Percentiles rank a stretch among this genome's conserved stretches.
phyloP scores from a whole-genome alignment of 1,140 invertebrate species.

The Aphaenogaster ashmeadi region DNA sequence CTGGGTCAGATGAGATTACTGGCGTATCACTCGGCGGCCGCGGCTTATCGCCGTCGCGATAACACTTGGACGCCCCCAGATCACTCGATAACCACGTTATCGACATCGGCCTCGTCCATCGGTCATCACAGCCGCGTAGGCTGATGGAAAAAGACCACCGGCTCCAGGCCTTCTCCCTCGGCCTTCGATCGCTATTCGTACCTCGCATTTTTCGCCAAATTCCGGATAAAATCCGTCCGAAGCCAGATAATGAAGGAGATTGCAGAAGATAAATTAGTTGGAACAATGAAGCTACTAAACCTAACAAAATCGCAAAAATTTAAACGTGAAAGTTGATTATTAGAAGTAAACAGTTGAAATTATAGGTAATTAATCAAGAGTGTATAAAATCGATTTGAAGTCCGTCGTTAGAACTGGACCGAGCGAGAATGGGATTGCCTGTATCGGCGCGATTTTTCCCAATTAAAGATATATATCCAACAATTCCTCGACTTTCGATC shows the following conservation, averaged over 20 bases:
- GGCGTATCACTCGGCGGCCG: constrained; percentile 79
- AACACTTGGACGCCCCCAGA: constrained; percentile 87
- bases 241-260: background rate
- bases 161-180: constrained; percentile 5
- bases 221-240: background rate
- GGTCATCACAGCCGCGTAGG: constrained; percentile 75
- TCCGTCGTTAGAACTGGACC: background rate
- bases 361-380: background rate
- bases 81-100: constrained; percentile 85
- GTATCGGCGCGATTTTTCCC: constrained; percentile 35
- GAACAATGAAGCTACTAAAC: background rate
- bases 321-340: background rate
- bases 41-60: constrained; percentile 82
- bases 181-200: background rate
- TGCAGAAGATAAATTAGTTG: background rate
- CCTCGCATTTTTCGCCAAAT: background rate
- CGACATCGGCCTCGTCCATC: constrained; percentile 82
- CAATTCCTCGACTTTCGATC: constrained; percentile 63
- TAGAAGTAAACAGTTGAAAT: background rate
- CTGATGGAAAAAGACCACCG: constrained; percentile 76
- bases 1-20: constrained; percentile 86
- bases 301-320: background rate
- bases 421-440: background rate
- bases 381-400: background rate
- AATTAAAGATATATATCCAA: constrained; percentile 45